A percentile compares a stretch with the other conserved stretches of the same genome.
Conservation (phyloP, 2,797 vertebrate species). For the Helarctos malayanus region DNA sequence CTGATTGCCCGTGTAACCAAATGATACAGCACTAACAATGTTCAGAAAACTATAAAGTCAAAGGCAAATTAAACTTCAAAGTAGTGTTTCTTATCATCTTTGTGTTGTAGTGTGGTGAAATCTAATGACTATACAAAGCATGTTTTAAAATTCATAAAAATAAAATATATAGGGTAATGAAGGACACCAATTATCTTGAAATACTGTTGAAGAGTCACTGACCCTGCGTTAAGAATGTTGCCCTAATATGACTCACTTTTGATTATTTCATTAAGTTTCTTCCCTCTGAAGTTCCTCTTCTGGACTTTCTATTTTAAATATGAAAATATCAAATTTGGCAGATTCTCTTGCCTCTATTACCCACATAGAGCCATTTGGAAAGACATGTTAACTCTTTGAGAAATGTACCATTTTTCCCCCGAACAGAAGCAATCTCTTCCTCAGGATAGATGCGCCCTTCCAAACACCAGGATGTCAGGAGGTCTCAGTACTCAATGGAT, state of each 20-base stretch:
- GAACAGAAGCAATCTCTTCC: not conserved
- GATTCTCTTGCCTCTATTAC: not conserved
- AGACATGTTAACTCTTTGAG: not conserved
- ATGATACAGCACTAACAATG: not conserved
- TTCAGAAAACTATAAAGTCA: not conserved
- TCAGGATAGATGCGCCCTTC: not conserved
- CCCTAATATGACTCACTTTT: not conserved
- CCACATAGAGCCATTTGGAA: not conserved
- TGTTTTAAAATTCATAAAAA: slow-evolving; percentile 10
- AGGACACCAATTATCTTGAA: not conserved
- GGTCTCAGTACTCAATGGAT: not conserved
- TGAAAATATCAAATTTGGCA: slow-evolving; percentile 12
- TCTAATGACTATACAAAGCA: not conserved
- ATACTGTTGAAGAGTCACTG: not conserved
- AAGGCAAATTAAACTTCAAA: not conserved
- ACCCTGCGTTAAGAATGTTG: not conserved
- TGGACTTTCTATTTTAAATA: slow-evolving; percentile 51
- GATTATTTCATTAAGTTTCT: not conserved
- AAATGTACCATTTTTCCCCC: not conserved
- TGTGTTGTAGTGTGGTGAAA: not conserved
- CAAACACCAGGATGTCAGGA: not conserved
- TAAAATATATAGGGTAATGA: not conserved
- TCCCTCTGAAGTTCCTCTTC: not conserved
- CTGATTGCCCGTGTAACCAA: not conserved
- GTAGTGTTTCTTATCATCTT: not conserved